These are phyloP conservation scores for Ischnura elegans DNA, from an alignment of 2,888 invertebrate species.

Conservation along the genomic window DNA sequence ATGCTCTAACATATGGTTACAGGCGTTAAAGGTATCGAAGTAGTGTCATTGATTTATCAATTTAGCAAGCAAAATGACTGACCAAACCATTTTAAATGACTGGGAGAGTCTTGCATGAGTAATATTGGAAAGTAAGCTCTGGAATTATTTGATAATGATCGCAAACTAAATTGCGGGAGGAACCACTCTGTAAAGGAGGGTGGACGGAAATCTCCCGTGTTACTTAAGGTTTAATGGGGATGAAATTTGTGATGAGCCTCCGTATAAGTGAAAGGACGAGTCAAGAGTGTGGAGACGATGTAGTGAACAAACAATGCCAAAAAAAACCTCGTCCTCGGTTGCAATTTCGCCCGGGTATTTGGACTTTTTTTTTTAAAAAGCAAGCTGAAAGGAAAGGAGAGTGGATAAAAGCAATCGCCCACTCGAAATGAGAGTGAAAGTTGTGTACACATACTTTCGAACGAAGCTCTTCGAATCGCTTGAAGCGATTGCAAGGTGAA, in stretches of 20 bases:
- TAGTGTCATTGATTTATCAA: too few relatives aligned
- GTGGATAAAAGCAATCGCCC: background rate
- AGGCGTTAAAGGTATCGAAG: too few relatives aligned
- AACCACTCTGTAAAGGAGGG: too few relatives aligned
- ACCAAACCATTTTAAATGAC: too few relatives aligned
- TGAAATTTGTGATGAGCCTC: background rate
- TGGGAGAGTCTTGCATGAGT: too few relatives aligned
- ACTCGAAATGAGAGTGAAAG: background rate
- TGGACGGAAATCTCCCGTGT: too few relatives aligned
- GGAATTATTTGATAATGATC: too few relatives aligned
- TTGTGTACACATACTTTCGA: background rate
- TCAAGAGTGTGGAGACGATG: background rate
- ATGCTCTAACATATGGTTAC: too few relatives aligned
- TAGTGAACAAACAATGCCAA: background rate
- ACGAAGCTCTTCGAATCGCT: background rate
- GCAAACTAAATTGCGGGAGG: too few relatives aligned
- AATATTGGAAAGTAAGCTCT: too few relatives aligned
- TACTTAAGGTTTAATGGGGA: background rate
- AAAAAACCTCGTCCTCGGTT: background rate
- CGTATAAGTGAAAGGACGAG: background rate
- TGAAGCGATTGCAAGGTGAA: background rate
- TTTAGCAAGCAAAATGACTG: too few relatives aligned
- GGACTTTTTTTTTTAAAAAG: background rate
- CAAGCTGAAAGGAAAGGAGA: background rate
- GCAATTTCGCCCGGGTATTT: background rate